Base-by-base conservation (phyloP, 1,140 invertebrate species). In the Paraescarpia echinospica region DNA sequence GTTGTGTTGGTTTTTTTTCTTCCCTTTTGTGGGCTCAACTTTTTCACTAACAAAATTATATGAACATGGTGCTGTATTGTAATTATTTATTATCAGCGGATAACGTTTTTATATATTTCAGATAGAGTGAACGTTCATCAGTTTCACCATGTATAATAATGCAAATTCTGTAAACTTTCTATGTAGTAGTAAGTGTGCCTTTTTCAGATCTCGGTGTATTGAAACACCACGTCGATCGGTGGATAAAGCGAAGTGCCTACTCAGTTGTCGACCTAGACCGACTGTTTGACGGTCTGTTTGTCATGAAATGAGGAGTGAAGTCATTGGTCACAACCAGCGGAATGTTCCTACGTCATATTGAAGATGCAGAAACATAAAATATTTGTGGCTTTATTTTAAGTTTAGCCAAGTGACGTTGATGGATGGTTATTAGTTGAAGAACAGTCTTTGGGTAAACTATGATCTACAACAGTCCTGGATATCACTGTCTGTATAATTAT, bases 221-320 rank as follows among this genome's bases (percentile, higher is more conserved):
- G 5, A 97, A 97, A 93, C 96, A 97, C 93, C 96, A 97, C 90
- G 96, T 97, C 1, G 97, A 97, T 93, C 97, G 97, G 90, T 96
- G 97, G 94, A 95, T 97, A 33, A 96, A 96, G n/a, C 96, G 96
- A 41, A 98, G 97, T 92, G 97, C 97, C 0, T 98, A 97, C 95
- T 97, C 97, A 1, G 96, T 97, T 92, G 97, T 98, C 34, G 96
- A 97, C 94, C 95, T 98, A 6, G 96, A 95, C 14, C 96, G 96
- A 93, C 94, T 97, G 59, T 97, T 97, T 94, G 94, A 95, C 91
- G 95, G 94, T 89, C 94, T 96, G 1, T 94, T 95, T 77, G 33
- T 93, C 0, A 14, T 94, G 34, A 95, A 94, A 91, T 93, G 91
- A 93, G 89, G 41, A 94, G 94, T 35, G 89, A 33, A 1, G 14